Conservation (phyloP, 2,888 invertebrate species). For the Biston stratarius region DNA sequence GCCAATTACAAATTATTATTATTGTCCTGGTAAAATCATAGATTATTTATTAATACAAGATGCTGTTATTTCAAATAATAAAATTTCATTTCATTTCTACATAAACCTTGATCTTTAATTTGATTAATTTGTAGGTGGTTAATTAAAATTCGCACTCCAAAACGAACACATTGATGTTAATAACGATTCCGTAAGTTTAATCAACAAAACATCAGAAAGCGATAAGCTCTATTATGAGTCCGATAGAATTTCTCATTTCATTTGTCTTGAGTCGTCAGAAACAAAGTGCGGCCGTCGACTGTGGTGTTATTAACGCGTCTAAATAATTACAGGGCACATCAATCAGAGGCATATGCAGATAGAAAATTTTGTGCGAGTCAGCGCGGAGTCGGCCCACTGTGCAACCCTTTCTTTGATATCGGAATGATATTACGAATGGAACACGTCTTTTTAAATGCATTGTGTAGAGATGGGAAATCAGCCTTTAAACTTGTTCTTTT, state of each 20-base stretch:
- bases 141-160: slow-evolving; percentile 67
- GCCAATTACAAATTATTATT: too few relatives aligned
- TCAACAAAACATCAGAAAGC: slow-evolving; percentile 84
- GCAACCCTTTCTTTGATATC: slow-evolving; percentile 85
- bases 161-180: slow-evolving; percentile 32
- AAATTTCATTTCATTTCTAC: too few relatives aligned
- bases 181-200: slow-evolving; percentile 61
- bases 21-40: too few relatives aligned
- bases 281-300: slow-evolving; percentile 83
- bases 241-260: slow-evolving; percentile 84
- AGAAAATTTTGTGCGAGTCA: slow-evolving; percentile 85
- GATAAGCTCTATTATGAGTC: slow-evolving; percentile 81
- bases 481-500: slow-evolving; percentile 11
- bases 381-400: slow-evolving; percentile 78
- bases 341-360: slow-evolving; percentile 85
- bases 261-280: slow-evolving; percentile 85
- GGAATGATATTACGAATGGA: slow-evolving; percentile 81
- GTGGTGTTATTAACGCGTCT: slow-evolving; percentile 86
- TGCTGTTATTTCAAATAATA: too few relatives aligned
- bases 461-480: slow-evolving; percentile 58
- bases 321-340: slow-evolving; percentile 87
- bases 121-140: slow-evolving; percentile 34
- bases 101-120: slow-evolving; percentile 21
- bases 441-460: slow-evolving; percentile 62
- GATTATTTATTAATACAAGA: too few relatives aligned